Evolutionary conservation across 2,797 vertebrate genomes (phyloP).

Genomic region (Sphenopsis melanotis): DNA sequence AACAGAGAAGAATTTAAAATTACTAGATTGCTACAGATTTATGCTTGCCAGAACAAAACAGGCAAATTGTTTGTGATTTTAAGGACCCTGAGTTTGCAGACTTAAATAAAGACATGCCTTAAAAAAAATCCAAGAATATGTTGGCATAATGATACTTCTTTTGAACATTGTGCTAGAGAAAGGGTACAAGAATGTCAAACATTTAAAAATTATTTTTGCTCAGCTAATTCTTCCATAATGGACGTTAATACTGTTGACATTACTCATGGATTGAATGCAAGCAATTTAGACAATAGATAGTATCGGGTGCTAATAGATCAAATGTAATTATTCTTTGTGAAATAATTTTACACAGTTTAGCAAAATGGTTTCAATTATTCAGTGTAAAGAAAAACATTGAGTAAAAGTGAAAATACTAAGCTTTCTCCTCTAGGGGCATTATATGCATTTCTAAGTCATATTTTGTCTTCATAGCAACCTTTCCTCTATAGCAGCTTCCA

Average conservation of each 20-base stretch:
- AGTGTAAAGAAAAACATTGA: conserved; percentile 43
- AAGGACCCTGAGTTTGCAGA: background rate
- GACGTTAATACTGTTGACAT: conserved; percentile 57
- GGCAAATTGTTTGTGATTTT: conserved; percentile 18
- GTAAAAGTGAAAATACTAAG: conserved; percentile 50
- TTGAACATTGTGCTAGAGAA: background rate
- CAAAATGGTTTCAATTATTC: conserved; percentile 46
- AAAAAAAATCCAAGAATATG: background rate
- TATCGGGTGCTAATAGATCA: conserved; percentile 61
- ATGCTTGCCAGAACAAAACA: conserved; percentile 50
- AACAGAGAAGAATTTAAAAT: conserved; percentile 14
- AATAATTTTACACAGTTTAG: conserved; percentile 48
- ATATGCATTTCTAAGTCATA: conserved; percentile 55
- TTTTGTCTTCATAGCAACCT: conserved; percentile 66
- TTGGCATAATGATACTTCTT: background rate
- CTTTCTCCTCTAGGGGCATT: conserved; percentile 67
- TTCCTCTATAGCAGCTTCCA: conserved; percentile 70
- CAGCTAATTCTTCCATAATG: conserved; percentile 31
- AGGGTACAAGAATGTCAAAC: conserved; percentile 32
- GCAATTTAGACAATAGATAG: conserved; percentile 63
- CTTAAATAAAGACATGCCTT: background rate
- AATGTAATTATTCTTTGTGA: conserved; percentile 58
- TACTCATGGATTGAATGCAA: conserved; percentile 38
- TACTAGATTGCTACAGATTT: conserved; percentile 13
- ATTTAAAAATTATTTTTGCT: conserved; percentile 44